Percentiles rank a stretch among this genome's conserved stretches.
Evolutionary conservation across 2,797 vertebrate species (phyloP).

Genomic region (Telmatherina bonti): DNA sequence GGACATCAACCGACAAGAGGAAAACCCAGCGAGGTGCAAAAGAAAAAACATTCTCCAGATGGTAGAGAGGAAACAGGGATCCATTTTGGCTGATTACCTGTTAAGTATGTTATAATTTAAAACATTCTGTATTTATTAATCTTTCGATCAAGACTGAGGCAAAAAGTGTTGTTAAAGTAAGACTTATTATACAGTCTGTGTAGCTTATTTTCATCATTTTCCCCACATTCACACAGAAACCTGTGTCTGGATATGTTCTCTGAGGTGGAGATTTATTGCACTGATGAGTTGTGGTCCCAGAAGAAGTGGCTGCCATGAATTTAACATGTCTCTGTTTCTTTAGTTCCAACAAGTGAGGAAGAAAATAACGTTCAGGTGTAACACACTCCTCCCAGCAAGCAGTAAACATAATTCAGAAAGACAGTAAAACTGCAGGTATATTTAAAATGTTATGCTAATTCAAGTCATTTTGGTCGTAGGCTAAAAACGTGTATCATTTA

Average conservation of each 20-base stretch:
- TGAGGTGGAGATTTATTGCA: conserved; percentile 39
- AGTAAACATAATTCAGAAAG: background rate
- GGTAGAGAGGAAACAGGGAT: conserved; percentile 53
- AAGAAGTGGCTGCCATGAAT: conserved; percentile 27
- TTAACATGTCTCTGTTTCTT: conserved; percentile 6
- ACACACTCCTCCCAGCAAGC: conserved; percentile 14
- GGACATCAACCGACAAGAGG: conserved; percentile 72
- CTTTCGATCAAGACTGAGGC: conserved; percentile 65
- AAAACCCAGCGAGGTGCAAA: conserved; percentile 56
- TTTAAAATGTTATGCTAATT: background rate
- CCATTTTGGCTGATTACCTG: conserved; percentile 48
- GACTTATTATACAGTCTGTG: conserved; percentile 75
- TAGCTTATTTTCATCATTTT: conserved; percentile 43
- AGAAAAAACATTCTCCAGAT: conserved; percentile 68
- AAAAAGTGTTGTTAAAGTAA: conserved; percentile 65
- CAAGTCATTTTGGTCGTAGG: conserved; percentile 30
- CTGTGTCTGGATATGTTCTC: conserved; percentile 20
- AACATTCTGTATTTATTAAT: conserved; percentile 63
- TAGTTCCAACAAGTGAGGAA: conserved; percentile 28
- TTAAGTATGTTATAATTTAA: conserved; percentile 58
- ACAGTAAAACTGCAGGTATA: conserved; percentile 2
- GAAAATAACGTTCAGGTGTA: conserved; percentile 24
- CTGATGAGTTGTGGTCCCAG: conserved; percentile 24
- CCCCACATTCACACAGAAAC: conserved; percentile 35
- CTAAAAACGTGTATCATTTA: conserved; percentile 1